Conservation (phyloP, 2,797 vertebrate species). For the Melanotaenia boesemani region DNA sequence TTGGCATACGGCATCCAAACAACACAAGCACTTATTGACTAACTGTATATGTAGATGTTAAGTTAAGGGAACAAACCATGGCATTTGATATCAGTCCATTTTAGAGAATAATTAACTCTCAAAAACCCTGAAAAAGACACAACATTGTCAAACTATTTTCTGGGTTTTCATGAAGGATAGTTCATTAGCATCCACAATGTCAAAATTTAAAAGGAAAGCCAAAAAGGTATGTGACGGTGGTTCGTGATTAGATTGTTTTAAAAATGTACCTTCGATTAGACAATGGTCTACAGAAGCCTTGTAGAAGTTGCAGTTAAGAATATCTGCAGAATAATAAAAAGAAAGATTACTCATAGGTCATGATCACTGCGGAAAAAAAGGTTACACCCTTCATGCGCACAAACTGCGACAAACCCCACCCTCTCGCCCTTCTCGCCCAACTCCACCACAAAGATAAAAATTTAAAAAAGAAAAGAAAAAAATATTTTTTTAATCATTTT, state of each 20-base stretch:
- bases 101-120: not conserved
- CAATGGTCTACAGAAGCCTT: slow-evolving; percentile 27
- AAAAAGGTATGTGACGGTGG: slow-evolving; percentile 32
- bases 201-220: slow-evolving; percentile 31
- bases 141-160: slow-evolving; percentile 19
- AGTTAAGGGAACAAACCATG: slow-evolving; percentile 9
- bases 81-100: not conserved
- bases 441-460: not conserved
- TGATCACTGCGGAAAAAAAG: slow-evolving; percentile 82
- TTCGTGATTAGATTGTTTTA: slow-evolving; percentile 15
- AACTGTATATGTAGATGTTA: not conserved
- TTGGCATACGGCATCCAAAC: not conserved
- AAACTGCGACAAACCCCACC: slow-evolving; percentile 87
- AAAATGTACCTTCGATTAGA: slow-evolving; percentile 24
- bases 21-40: not conserved
- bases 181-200: not conserved
- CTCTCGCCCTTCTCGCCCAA: slow-evolving; percentile 45
- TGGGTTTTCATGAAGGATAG: slow-evolving; percentile 14
- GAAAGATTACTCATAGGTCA: slow-evolving; percentile 81
- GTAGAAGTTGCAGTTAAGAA: slow-evolving; percentile 46
- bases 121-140: slow-evolving; percentile 34
- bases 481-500: not conserved
- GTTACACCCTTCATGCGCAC: slow-evolving; percentile 85
- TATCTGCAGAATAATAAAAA: slow-evolving; percentile 72
- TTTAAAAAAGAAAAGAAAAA: not conserved